Evolutionary conservation across 2,797 vertebrate genomes (phyloP), one percentile per base, ranked within the genome.

Genomic region (Chiloscyllium punctatum): DNA sequence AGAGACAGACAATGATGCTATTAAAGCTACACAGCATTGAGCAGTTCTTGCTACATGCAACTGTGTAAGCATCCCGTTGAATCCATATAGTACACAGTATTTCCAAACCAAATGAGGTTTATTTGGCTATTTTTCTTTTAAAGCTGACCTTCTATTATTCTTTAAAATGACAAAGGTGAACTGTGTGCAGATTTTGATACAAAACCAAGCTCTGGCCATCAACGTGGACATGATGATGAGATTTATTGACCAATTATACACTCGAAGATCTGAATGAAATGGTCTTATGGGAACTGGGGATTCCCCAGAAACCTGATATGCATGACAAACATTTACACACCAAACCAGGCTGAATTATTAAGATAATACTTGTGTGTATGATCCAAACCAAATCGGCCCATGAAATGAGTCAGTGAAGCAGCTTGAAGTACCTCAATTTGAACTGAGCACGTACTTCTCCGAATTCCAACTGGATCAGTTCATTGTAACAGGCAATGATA

Each of bases 401-500:
- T n/a, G 23, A 2, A 3, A 37, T 23, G 37, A n/a, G 16, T 8
- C 18, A 68, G 68, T 91, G 88, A 68, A 91, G 30, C 88, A 68
- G 16, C 13, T 3, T 33, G 68, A 95, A 97, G 5, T 98, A 99
- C 99, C 99, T 99, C 97, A 99, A 98, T 97, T 99, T 99, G 97
- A 99, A 98, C 97, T 99, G 99, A 94, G 99, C 98, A 96, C 98
- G 98, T 97, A 99, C 98, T 97, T 99, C 99, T 97, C 99, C 98
- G 57, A 98, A 98, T 96, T 99, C 98, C 97, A 99, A 97, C 97
- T 99, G 99, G 96, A 99, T 98, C 96, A 99, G 98, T 96, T 99
- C 99, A 96, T 99, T 99, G 97, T 99, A 99, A 97, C 99, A 99
- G 96, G 99, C 98, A 98, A 98, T 99, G 97, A 98, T 97, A 96